Conservation (phyloP, 2,888 invertebrate genomes). For the Acanthopleura granulata region DNA sequence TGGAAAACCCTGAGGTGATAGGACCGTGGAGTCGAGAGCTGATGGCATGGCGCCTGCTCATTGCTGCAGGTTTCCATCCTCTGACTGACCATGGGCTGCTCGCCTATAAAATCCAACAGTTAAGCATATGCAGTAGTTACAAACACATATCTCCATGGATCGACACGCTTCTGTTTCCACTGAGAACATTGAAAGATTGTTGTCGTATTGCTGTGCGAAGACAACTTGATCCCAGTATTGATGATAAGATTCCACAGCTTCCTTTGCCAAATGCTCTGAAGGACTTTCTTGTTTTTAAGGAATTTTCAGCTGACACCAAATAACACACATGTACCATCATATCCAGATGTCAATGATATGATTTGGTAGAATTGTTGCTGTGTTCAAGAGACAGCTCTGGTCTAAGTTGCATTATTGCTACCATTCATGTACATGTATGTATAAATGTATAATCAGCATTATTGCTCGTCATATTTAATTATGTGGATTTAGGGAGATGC, state of each 20-base stretch:
- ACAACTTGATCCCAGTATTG: conserved; percentile 41
- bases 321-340: too few relatives aligned
- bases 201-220: conserved; percentile 51
- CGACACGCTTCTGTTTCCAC: conserved; percentile 46
- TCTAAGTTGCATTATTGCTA: too few relatives aligned
- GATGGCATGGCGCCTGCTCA: conserved; percentile 52
- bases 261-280: conserved; percentile 47
- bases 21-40: conserved; percentile 53
- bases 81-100: conserved; percentile 40
- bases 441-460: too few relatives aligned
- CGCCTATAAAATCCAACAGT: conserved; percentile 47
- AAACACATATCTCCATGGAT: conserved; percentile 57
- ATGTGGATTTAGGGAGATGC: too few relatives aligned
- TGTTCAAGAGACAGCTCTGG: too few relatives aligned
- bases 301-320: conserved; percentile 29
- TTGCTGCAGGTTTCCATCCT: conserved; percentile 55
- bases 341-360: too few relatives aligned
- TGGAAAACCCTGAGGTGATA: conserved; percentile 62
- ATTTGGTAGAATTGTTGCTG: too few relatives aligned
- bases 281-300: conserved; percentile 42
- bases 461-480: too few relatives aligned
- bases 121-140: conserved; percentile 60
- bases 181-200: conserved; percentile 48
- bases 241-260: conserved; percentile 44
- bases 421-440: too few relatives aligned